These are phyloP conservation scores for Melospiza melodia DNA, from an alignment of 2,113 vertebrate species.

Conservation along the genomic window DNA sequence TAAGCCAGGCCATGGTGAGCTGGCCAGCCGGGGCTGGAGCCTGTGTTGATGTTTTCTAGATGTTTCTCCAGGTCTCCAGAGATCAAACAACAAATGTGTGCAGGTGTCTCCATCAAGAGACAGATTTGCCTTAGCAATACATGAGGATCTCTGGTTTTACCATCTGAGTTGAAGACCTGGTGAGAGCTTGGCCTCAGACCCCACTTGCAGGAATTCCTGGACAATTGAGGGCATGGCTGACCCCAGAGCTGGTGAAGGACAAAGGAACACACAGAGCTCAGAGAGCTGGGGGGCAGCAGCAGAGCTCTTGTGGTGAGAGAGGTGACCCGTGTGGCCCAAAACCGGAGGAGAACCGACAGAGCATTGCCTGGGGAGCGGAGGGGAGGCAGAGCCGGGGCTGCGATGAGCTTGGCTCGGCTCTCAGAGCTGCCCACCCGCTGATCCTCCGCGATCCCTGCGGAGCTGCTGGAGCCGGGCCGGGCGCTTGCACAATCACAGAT, in stretches of 20 bases:
- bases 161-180: background rate
- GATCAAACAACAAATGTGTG: background rate
- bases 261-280: too few relatives aligned
- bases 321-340: background rate
- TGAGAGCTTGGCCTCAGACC: background rate
- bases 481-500: background rate
- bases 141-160: background rate
- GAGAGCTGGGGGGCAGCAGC: background rate
- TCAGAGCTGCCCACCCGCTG: slow-evolving; percentile 19
- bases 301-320: background rate
- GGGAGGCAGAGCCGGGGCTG: background rate
- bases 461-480: background rate
- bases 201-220: background rate
- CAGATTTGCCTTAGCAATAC: background rate
- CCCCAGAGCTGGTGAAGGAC: background rate
- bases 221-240: fast-evolving
- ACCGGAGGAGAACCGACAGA: background rate
- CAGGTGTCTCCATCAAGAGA: background rate
- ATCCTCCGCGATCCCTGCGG: background rate
- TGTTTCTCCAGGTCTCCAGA: background rate
- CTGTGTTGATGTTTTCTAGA: background rate
- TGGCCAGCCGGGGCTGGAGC: background rate
- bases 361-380: background rate
- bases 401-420: background rate
- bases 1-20: fast-evolving